Base-by-base conservation (phyloP, 2,797 vertebrate genomes). In the Thunnus albacares region DNA sequence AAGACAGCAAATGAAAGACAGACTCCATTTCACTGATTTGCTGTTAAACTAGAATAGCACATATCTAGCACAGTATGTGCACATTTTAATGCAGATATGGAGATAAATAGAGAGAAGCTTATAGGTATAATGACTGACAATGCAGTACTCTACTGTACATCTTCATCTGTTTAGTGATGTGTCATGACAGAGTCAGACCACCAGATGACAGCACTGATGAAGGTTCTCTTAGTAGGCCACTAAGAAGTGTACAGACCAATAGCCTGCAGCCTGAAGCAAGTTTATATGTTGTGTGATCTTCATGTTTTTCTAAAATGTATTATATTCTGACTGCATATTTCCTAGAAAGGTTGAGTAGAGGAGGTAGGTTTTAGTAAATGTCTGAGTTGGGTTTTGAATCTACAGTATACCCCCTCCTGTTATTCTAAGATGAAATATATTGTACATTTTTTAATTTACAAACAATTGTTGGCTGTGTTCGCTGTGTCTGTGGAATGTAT, bases 161-260 rank as follows among this genome's bases (percentile, higher is more conserved):
- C 17, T 9, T 26, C 17, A 68, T 87, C 11, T 47, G 26, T 68
- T 69, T 45, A 51, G 30, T 75, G 3, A 45, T 56, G 28, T 94
- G 92, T 90, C 82, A 87, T 93, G 65, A 85, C 92, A 80, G 63
- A 77, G 59, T 91, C 75, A 77, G n/a, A 52, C 93, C 94, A 93
- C 88, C 84, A 93, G 94, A 89, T 90, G 93, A 77, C 93, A 94
- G 91, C 87, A 93, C 88, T 89, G 91, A 89, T 91, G 90, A 90
- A 87, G 87, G 60, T 89, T 94, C 70, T 33, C 33, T 26, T 18
- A 52, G 26, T 15, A 43, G 56, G 69, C 68, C 58, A 67, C 43
- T 47, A 13, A 33, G 30, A 55, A 49, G 38, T 71, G 35, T 33
- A 18, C 24, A 63, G 73, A 26, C 61, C 49, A 71, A 56, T 12